These are phyloP conservation scores for Ostrea denselamellosa DNA, from an alignment of 1,140 invertebrate species.

Conservation along the genomic window DNA sequence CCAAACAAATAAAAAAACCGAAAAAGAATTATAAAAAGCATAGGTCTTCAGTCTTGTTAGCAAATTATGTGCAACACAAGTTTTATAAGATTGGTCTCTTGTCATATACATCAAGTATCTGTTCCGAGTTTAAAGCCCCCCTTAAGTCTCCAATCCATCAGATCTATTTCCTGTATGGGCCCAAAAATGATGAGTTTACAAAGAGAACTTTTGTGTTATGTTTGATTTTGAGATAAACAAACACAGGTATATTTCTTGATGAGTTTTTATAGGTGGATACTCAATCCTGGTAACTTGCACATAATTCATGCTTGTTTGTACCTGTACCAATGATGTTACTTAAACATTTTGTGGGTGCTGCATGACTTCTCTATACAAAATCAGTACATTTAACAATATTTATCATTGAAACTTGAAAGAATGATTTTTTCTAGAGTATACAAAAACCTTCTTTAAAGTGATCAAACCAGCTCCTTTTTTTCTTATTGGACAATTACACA, in stretches of 20 bases:
- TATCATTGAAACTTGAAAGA: neutral
- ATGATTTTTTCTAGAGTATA: neutral
- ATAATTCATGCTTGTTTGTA: constrained; percentile 18
- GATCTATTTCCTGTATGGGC: neutral
- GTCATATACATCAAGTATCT: constrained; percentile 25
- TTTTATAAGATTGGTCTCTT: constrained; percentile 7
- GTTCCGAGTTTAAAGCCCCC: neutral
- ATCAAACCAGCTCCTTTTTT: neutral
- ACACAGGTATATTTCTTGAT: neutral
- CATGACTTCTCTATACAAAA: neutral
- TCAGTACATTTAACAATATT: neutral
- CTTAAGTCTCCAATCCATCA: neutral
- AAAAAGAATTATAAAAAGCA: neutral
- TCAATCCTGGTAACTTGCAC: neutral
- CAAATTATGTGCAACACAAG: neutral
- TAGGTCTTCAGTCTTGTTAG: neutral
- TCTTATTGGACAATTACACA: neutral
- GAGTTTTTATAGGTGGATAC: neutral
- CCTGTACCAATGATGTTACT: neutral
- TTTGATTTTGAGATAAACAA: constrained; percentile 33
- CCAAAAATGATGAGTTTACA: constrained; percentile 9
- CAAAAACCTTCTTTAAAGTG: neutral
- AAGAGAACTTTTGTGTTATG: neutral
- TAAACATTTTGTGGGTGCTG: neutral
- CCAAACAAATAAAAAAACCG: neutral